Conservation (phyloP, 64 coral and sea anemone genomes). For the Hydrozoanthus tunicans region DNA sequence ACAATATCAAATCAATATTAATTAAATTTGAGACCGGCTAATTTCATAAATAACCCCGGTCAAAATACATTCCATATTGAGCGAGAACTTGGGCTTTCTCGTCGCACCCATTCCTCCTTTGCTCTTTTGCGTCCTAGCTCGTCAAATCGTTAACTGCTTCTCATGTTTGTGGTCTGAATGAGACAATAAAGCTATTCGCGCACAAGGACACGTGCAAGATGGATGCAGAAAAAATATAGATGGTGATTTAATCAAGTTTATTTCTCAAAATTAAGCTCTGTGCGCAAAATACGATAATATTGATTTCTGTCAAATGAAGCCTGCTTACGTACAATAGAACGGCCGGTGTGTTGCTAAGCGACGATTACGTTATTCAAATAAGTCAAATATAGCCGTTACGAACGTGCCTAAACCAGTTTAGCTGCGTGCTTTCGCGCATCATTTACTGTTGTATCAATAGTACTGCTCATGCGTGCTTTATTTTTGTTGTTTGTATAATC, state of each 20-base stretch:
- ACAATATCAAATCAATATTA: too few relatives aligned
- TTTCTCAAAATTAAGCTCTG: conserved; percentile 6
- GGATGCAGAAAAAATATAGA: conserved; percentile 3
- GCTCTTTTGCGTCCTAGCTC: not conserved
- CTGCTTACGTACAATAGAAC: too few relatives aligned
- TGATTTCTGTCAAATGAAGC: too few relatives aligned
- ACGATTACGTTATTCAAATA: too few relatives aligned
- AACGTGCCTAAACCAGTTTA: too few relatives aligned
- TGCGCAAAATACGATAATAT: not conserved
- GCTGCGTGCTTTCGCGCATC: too few relatives aligned
- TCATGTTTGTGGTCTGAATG: not conserved
- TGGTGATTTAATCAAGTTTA: not conserved
- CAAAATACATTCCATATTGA: conserved; percentile 1
- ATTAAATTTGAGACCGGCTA: not conserved
- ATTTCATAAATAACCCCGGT: conserved; percentile 6
- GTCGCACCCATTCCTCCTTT: not conserved
- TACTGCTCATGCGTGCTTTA: too few relatives aligned
- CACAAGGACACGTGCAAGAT: not conserved
- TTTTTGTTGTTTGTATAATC: too few relatives aligned
- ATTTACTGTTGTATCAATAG: too few relatives aligned
- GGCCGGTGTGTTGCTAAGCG: too few relatives aligned
- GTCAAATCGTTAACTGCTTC: not conserved
- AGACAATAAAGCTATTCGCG: not conserved
- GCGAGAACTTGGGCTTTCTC: not conserved
- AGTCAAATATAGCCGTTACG: too few relatives aligned